Base-by-base conservation (phyloP, 2,888 invertebrate genomes). In the Branchipolynoe longqiensis region DNA sequence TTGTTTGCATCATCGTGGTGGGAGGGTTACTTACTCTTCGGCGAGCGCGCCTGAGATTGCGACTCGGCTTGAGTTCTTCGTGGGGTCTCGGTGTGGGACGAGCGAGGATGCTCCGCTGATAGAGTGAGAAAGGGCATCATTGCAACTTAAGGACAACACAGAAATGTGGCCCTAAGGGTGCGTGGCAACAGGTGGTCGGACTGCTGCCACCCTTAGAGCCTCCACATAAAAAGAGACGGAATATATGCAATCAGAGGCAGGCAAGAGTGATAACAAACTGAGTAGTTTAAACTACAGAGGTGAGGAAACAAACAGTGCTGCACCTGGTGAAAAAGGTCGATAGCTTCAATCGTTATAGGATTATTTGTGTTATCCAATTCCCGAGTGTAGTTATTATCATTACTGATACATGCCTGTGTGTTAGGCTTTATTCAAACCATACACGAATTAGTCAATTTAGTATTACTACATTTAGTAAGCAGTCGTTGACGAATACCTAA, bases 111-210 rank as follows among this genome's bases (percentile, higher is more conserved):
- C 54, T 78, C 78, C 78, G 48, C 78, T 78, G 78, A 54, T 28
- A 54, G 54, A 78, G 74, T 74, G 74, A 74, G 73, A 78, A 78
- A 78, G 78, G 78, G 78, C 78, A 78, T 78, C 78, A 78, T 78
- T 54, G 78, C 78, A 78, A 78, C 78, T 78, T 78, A 78, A 25
- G 48, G 69, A 69, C 69, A 69, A 78, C 78, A 78, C 78, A 78
- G 25, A 48, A 48, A 78, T n/a, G n/a, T 14, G 36, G 69, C 38
- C 38, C 69, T 69, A 69, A 69, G 36, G 3, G 14, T 33, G 69
- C 2, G 18, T 38, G 33, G 64, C 64, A 31, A 6, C 31, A 8
- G 64, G 12, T 31, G 64, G 12, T 31, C 64, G 25, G 48, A 28
- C 64, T 2, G 69, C 69, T 36, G 69, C 38, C 36, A 38, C n/a